Percentiles rank a stretch among this genome's conserved stretches.
Evolutionary conservation across 1,140 invertebrate species (phyloP).

Genomic region (Zaprionus ornatus): DNA sequence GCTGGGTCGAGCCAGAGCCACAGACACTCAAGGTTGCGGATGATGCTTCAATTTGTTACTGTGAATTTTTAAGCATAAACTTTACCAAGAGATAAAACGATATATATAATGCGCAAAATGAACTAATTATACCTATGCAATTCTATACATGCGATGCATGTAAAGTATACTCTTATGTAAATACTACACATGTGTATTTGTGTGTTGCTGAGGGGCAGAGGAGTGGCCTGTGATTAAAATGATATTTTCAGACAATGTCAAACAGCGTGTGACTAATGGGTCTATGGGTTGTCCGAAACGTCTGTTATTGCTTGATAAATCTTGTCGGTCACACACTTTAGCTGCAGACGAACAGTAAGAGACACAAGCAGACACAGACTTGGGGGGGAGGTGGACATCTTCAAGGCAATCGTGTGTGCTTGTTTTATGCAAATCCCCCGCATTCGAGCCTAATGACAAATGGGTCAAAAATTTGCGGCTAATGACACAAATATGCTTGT

Average conservation of each 20-base stretch:
- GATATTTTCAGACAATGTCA: slow-evolving; percentile 81
- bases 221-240: slow-evolving; percentile 71
- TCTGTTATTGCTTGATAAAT: slow-evolving; percentile 82
- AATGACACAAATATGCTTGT: slow-evolving; percentile 78
- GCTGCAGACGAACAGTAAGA: slow-evolving; percentile 40
- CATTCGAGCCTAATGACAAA: slow-evolving; percentile 76
- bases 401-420: slow-evolving; percentile 44
- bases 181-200: not conserved
- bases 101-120: not conserved
- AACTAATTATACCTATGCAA: not conserved
- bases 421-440: slow-evolving; percentile 78
- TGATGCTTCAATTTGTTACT: not conserved
- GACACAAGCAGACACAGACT: slow-evolving; percentile 1
- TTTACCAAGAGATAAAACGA: not conserved
- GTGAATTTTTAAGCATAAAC: not conserved
- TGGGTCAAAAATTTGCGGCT: slow-evolving; percentile 81
- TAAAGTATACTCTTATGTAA: not conserved
- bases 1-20: not conserved
- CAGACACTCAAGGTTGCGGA: not conserved
- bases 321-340: slow-evolving; percentile 79
- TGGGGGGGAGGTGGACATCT: not conserved
- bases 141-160: not conserved
- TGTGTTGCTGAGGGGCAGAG: not conserved
- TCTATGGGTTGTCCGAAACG: slow-evolving; percentile 81
- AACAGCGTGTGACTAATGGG: slow-evolving; percentile 80